A percentile compares a stretch with the other conserved stretches of the same genome.
Conservation (phyloP, 2,113 vertebrate genomes). For the Choloepus hoffmanni region DNA sequence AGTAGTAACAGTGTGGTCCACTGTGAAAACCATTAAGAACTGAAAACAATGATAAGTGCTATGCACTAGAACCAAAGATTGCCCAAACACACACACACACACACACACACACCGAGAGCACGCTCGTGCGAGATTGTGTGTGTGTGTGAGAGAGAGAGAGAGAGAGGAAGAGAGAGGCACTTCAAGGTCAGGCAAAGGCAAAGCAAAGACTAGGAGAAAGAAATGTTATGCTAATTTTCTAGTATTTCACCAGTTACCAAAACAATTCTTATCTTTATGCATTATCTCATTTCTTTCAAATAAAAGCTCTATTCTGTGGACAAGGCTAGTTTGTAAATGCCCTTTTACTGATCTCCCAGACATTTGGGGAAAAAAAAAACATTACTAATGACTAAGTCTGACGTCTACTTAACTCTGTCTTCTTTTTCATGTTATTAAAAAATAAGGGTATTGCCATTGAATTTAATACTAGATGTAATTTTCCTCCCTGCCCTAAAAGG, state of each 20-base stretch:
- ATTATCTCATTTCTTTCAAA: background rate
- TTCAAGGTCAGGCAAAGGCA: background rate
- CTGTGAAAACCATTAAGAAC: background rate
- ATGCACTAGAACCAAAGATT: background rate
- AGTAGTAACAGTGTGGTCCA: background rate
- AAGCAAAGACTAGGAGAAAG: background rate
- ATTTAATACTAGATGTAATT: background rate
- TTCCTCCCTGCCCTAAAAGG: background rate
- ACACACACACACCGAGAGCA: too few relatives aligned
- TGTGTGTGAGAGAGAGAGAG: background rate
- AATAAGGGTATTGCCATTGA: background rate
- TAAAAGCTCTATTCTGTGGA: background rate
- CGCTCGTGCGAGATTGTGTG: too few relatives aligned
- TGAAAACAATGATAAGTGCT: background rate
- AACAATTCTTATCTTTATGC: background rate
- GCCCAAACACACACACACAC: background rate
- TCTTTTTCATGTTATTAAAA: conserved; percentile 26
- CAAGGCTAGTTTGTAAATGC: background rate
- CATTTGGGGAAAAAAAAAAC: background rate
- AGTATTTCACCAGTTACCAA: background rate
- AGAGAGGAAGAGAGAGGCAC: background rate
- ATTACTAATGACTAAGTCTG: background rate
- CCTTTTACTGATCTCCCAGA: background rate
- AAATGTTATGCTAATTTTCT: background rate
- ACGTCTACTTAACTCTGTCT: background rate